These are phyloP conservation scores for Caretta caretta DNA, from an alignment of 2,113 vertebrate species.

Conservation along the genomic window DNA sequence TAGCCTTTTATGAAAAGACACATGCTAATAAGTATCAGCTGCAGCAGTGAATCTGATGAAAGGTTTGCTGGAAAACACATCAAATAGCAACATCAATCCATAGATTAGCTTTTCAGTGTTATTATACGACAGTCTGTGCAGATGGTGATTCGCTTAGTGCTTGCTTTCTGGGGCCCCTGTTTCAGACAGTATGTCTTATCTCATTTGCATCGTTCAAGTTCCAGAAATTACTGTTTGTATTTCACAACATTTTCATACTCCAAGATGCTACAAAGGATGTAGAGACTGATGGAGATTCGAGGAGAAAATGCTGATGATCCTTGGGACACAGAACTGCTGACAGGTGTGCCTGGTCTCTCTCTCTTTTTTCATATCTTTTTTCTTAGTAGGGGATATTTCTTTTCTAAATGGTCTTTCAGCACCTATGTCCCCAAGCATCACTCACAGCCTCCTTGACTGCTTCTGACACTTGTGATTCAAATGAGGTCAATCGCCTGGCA, in stretches of 20 bases:
- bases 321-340: neutral
- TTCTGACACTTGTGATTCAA: neutral
- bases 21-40: constrained; percentile 62
- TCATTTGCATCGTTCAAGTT: constrained; percentile 43
- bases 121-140: constrained; percentile 34
- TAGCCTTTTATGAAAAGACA: constrained; percentile 5
- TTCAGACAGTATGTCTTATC: constrained; percentile 31
- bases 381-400: neutral
- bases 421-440: neutral
- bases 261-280: neutral
- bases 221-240: constrained; percentile 32
- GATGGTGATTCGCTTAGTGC: constrained; percentile 48
- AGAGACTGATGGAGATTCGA: neutral
- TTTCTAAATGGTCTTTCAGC: neutral
- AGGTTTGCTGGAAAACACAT: constrained; percentile 28
- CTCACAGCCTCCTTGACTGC: neutral
- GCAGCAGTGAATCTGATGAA: constrained; percentile 19
- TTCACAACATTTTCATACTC: constrained; percentile 21
- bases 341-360: neutral
- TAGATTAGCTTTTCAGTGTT: constrained; percentile 36
- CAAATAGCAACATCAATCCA: constrained; percentile 17
- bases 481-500: neutral
- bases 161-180: constrained; percentile 30
- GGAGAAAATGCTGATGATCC: neutral
- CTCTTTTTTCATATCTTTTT: neutral